Conservation (phyloP, 2,797 vertebrate genomes). For the Sparidentex hasta region DNA sequence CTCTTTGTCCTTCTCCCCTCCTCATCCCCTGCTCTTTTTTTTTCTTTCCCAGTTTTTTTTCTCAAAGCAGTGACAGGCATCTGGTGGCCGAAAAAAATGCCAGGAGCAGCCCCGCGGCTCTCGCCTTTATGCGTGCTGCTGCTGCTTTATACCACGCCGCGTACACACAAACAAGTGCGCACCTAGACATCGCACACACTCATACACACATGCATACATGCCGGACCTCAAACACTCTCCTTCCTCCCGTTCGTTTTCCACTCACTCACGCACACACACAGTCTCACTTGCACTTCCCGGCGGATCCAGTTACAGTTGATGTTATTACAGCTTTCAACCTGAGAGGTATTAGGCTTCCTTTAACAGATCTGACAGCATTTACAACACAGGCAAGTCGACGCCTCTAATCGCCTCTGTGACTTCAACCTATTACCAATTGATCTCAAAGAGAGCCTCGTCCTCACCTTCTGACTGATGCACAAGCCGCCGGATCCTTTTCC, state of each 20-base stretch:
- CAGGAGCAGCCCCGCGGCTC: conserved; percentile 82
- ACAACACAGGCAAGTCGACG: conserved; percentile 83
- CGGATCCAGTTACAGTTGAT: conserved; percentile 85
- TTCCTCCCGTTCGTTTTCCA: conserved; percentile 64
- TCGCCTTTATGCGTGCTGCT: conserved; percentile 76
- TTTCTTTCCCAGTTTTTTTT: conserved; percentile 63
- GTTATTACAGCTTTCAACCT: conserved; percentile 87
- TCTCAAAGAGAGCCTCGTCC: conserved; percentile 72
- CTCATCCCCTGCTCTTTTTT: conserved; percentile 72
- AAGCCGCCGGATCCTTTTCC: conserved; percentile 58
- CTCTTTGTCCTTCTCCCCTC: conserved; percentile 76
- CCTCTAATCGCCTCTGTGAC: conserved; percentile 84
- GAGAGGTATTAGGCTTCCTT: conserved; percentile 87
- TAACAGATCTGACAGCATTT: conserved; percentile 87
- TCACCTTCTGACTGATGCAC: conserved; percentile 70
- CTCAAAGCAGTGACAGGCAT: conserved; percentile 92
- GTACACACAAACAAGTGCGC: conserved; percentile 53
- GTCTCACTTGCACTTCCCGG: conserved; percentile 79
- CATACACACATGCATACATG: conserved; percentile 60
- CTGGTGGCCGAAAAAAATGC: conserved; percentile 88
- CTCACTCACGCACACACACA: conserved; percentile 55
- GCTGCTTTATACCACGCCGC: conserved; percentile 64
- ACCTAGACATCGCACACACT: conserved; percentile 48
- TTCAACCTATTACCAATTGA: conserved; percentile 84
- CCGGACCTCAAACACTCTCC: conserved; percentile 58